Percentiles rank a stretch among this genome's conserved stretches.
phyloP scores from a whole-genome alignment of 2,797 vertebrate species.

The Chaunax sp. region DNA sequence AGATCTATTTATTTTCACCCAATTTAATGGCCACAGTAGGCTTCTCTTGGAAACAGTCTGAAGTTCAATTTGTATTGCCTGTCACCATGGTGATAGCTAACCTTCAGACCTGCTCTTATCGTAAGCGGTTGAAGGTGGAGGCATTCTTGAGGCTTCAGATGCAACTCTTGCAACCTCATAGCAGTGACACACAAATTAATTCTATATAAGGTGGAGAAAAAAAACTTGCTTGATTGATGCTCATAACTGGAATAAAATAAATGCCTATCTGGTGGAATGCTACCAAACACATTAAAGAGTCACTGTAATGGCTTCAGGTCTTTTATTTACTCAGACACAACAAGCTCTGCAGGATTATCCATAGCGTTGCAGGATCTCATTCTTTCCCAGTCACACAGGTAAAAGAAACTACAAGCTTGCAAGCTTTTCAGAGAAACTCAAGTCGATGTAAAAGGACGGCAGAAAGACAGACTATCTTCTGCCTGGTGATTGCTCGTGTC shows the following conservation, averaged over 20 bases:
- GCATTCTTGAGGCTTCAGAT: constrained; percentile 52
- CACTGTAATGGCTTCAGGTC: constrained; percentile 1
- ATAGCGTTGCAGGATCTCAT: constrained; percentile 38
- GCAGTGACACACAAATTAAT: constrained; percentile 22
- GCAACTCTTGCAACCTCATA: constrained; percentile 53
- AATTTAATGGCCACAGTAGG: constrained; percentile 63
- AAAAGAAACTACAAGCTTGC: constrained; percentile 36
- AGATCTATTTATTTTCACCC: constrained; percentile 75
- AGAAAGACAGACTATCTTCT: too few relatives aligned
- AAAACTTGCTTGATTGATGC: constrained; percentile 23
- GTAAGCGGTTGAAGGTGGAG: constrained; percentile 59
- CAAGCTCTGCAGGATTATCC: constrained; percentile 34
- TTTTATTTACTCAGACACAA: constrained; percentile 51
- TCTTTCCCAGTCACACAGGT: constrained; percentile 22
- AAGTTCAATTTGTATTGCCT: constrained; percentile 63
- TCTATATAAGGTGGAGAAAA: too few relatives aligned
- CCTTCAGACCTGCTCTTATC: constrained; percentile 57
- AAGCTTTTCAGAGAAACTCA: constrained; percentile 29
- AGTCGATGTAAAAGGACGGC: constrained; percentile 28
- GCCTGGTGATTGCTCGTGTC: too few relatives aligned
- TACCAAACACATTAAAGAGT: constrained; percentile 29
- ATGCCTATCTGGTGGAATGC: constrained; percentile 7
- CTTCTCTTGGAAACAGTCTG: constrained; percentile 60
- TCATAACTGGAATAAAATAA: constrained; percentile 33
- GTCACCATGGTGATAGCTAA: constrained; percentile 74